phyloP scores from a whole-genome alignment of 2,113 vertebrate species.

The Mormyrus iriodes region DNA sequence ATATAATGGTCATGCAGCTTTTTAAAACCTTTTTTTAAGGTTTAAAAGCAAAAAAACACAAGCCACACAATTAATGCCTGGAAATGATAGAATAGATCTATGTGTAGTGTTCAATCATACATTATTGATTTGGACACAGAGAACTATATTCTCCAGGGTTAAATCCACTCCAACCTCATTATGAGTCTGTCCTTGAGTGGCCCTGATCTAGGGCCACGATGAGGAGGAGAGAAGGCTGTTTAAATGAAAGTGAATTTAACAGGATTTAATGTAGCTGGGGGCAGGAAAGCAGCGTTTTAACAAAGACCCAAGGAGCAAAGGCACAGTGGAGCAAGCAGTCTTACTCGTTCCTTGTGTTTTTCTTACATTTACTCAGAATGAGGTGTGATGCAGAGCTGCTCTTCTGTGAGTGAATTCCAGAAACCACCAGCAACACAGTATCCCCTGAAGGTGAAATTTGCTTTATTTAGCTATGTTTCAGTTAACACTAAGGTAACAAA shows the following conservation, averaged over 20 bases:
- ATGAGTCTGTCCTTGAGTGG: conserved; percentile 71
- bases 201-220: conserved; percentile 56
- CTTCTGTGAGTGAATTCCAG: conserved; percentile 56
- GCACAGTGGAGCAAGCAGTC: conserved; percentile 53
- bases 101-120: conserved; percentile 64
- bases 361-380: conserved; percentile 53
- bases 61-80: conserved; percentile 65
- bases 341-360: conserved; percentile 68
- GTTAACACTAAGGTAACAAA: neutral
- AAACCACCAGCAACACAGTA: conserved; percentile 50
- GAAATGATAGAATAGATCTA: conserved; percentile 67
- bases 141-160: conserved; percentile 71
- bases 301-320: conserved; percentile 67
- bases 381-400: conserved; percentile 48
- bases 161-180: conserved; percentile 72
- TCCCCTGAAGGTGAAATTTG: neutral
- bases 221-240: conserved; percentile 61
- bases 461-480: neutral
- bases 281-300: conserved; percentile 72
- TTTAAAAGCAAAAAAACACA: conserved; percentile 58
- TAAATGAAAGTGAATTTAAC: conserved; percentile 80
- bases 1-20: conserved; percentile 55
- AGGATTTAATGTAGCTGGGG: conserved; percentile 77
- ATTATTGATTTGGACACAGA: conserved; percentile 77
- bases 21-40: conserved; percentile 23